A percentile compares a stretch with the other conserved stretches of the same genome.
Evolutionary conservation across 2,797 vertebrate genomes (phyloP).

Genomic region (Xyrichtys novacula): DNA sequence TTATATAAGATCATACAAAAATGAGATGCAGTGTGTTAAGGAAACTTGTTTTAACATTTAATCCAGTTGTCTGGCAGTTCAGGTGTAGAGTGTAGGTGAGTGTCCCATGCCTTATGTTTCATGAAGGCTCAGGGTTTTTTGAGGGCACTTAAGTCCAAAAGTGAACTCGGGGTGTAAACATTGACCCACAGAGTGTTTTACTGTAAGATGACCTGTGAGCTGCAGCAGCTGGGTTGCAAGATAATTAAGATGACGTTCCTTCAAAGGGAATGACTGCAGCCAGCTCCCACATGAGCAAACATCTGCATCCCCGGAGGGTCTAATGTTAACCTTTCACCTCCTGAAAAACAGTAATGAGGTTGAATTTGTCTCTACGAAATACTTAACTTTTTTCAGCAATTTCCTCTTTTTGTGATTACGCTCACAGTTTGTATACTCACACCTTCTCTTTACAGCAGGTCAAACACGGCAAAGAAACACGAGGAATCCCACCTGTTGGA

Average conservation of each 20-base stretch:
- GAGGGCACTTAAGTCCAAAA: not conserved
- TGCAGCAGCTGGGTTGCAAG: not conserved
- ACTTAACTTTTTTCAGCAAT: not conserved
- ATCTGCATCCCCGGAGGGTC: slow-evolving; percentile 9
- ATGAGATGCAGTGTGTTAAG: too few relatives aligned
- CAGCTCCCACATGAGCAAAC: slow-evolving; percentile 32
- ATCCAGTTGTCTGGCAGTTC: too few relatives aligned
- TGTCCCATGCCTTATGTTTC: not conserved
- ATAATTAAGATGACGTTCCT: slow-evolving; percentile 29
- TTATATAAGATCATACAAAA: too few relatives aligned
- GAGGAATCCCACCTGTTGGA: slow-evolving; percentile 52
- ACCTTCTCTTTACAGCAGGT: slow-evolving; percentile 32
- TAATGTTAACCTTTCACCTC: slow-evolving; percentile 13
- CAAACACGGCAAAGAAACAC: slow-evolving; percentile 18
- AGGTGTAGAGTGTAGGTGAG: not conserved
- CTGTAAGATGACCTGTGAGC: slow-evolving; percentile 1
- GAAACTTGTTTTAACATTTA: too few relatives aligned
- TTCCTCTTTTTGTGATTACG: not conserved
- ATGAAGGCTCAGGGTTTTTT: not conserved
- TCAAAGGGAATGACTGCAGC: slow-evolving; percentile 16
- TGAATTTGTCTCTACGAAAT: not conserved
- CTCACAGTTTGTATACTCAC: not conserved
- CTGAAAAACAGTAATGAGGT: not conserved
- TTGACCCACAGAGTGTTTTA: slow-evolving; percentile 13
- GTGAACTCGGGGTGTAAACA: not conserved